Evolutionary conservation across 2,888 invertebrate genomes (phyloP).

Genomic region (Calameuta filiformis): DNA sequence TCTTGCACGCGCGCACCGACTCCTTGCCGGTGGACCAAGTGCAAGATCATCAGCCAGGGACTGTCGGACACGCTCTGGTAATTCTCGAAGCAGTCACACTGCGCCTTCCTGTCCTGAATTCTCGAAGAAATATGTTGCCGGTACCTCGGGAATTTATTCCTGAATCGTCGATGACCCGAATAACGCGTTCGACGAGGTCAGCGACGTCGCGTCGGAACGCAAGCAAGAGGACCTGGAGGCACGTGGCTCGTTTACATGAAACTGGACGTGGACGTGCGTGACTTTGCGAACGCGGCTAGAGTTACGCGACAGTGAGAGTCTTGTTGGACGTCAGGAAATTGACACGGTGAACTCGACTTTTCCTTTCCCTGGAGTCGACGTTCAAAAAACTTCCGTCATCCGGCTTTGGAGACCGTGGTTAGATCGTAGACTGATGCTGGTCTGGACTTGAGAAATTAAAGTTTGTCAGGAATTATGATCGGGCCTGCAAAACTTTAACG

Average conservation of each 20-base stretch:
- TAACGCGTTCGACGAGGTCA: neutral
- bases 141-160: neutral
- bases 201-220: neutral
- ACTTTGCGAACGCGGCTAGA: neutral
- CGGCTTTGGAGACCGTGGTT: neutral
- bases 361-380: neutral
- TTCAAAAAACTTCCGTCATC: neutral
- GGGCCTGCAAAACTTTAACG: neutral
- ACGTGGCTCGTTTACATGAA: neutral
- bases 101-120: neutral
- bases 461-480: neutral
- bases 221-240: neutral
- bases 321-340: neutral
- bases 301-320: neutral
- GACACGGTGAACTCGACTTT: neutral
- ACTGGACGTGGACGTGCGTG: neutral
- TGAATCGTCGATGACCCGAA: neutral
- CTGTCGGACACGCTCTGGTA: neutral
- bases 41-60: neutral
- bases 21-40: neutral
- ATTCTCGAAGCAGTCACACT: neutral
- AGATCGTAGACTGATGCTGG: neutral
- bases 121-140: neutral
- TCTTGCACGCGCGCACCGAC: neutral
- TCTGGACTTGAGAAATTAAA: neutral